Evolutionary conservation across 2,113 vertebrate species (phyloP).

Genomic region (Benthochromis sp.): DNA sequence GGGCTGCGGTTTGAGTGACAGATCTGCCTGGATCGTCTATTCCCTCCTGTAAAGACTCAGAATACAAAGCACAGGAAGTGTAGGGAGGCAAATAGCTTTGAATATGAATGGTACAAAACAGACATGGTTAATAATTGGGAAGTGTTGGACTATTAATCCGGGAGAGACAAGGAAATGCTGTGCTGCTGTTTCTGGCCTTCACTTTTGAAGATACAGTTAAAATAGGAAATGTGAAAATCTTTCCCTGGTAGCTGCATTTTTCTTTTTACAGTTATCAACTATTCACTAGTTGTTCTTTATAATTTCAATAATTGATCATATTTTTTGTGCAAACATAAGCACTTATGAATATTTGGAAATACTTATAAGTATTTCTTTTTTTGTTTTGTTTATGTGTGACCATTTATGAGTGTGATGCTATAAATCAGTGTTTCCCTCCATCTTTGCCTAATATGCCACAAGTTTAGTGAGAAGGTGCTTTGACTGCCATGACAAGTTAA

Average conservation of each 20-base stretch:
- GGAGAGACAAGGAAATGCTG: conserved; percentile 6
- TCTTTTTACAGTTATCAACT: neutral
- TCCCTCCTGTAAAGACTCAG: conserved; percentile 61
- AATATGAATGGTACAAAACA: conserved; percentile 61
- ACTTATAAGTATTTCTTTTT: neutral
- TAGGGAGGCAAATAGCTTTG: conserved; percentile 43
- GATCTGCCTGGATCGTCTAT: conserved; percentile 66
- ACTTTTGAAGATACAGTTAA: neutral
- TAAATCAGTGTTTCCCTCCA: conserved; percentile 19
- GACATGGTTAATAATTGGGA: conserved; percentile 71
- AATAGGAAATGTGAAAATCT: neutral
- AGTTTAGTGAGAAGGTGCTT: conserved; percentile 63
- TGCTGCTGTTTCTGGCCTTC: neutral
- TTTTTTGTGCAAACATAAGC: neutral
- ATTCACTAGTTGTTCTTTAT: neutral
- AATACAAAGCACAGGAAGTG: conserved; percentile 69
- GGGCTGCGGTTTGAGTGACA: conserved; percentile 58
- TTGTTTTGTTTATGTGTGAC: neutral
- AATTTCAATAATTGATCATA: neutral
- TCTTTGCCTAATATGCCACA: conserved; percentile 41
- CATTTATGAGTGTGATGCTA: neutral
- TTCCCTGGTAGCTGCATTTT: neutral
- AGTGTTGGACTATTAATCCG: conserved; percentile 53
- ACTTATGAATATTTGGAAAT: neutral
- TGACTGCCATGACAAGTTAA: conserved; percentile 74